These are phyloP conservation scores for Halichoeres trimaculatus DNA, from an alignment of 2,113 vertebrate species.

Conservation along the genomic window DNA sequence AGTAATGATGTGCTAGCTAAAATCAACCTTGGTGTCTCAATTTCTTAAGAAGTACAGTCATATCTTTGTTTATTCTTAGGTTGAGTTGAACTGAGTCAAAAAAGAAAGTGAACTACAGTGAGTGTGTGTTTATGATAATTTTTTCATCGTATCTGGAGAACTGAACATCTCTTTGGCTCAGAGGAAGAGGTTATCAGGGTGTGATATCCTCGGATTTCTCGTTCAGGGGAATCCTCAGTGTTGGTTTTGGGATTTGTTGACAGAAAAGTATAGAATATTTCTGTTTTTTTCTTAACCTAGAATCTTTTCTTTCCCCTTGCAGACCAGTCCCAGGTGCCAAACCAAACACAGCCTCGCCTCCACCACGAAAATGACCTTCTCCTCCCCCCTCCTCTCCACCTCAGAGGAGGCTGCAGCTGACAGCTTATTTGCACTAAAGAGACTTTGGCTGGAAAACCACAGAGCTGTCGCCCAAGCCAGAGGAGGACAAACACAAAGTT, in stretches of 20 bases:
- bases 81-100: background rate
- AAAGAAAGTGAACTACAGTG: background rate
- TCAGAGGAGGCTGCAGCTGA: slow-evolving; percentile 45
- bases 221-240: background rate
- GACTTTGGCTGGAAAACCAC: slow-evolving; percentile 62
- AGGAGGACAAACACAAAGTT: slow-evolving; percentile 31
- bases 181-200: background rate
- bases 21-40: background rate
- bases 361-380: slow-evolving; percentile 84
- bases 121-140: background rate
- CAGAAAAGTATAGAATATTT: background rate
- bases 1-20: too few relatives aligned
- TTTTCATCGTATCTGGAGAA: background rate
- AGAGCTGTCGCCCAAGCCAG: slow-evolving; percentile 47
- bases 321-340: slow-evolving; percentile 85
- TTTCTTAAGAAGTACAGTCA: background rate
- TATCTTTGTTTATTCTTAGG: background rate
- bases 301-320: slow-evolving; percentile 24
- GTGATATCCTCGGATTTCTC: background rate
- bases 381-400: slow-evolving; percentile 13
- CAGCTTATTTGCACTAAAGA: slow-evolving; percentile 85
- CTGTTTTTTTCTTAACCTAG: background rate
- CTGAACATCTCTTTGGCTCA: background rate
- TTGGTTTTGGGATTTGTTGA: background rate
- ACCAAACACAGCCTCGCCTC: slow-evolving; percentile 78